Percentiles rank a stretch among this genome's conserved stretches.
Evolutionary conservation across 2,888 invertebrate genomes (phyloP).

Genomic region (Brachycybe producta): DNA sequence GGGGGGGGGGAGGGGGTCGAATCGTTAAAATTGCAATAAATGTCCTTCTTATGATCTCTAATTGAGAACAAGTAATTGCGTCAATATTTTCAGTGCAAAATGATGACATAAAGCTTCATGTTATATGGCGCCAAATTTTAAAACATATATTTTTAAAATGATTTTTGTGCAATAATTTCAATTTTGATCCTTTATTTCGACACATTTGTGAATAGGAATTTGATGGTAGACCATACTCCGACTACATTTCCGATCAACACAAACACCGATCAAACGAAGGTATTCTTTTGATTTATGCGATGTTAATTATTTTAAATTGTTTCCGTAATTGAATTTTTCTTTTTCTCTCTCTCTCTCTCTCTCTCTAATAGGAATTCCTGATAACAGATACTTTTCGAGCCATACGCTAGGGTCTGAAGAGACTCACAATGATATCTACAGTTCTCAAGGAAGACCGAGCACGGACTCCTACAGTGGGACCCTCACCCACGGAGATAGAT

Average conservation of each 20-base stretch:
- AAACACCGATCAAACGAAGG: slow-evolving; percentile 15
- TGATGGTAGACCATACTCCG: slow-evolving; percentile 11
- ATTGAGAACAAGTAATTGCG: too few species aligned
- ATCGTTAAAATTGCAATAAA: too few species aligned
- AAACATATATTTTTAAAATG: too few species aligned
- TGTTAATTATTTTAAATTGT: background rate
- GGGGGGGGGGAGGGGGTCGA: too few species aligned
- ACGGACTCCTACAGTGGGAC: slow-evolving; percentile 15
- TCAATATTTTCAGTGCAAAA: too few species aligned
- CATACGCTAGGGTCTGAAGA: slow-evolving; percentile 12
- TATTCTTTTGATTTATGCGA: background rate
- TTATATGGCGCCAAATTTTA: too few species aligned
- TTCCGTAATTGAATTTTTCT: background rate
- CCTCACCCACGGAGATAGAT: slow-evolving; percentile 16
- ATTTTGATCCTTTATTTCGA: too few species aligned
- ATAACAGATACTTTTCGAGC: slow-evolving; percentile 15
- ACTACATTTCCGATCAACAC: slow-evolving; percentile 11
- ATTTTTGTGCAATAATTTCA: too few species aligned
- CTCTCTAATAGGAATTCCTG: background rate
- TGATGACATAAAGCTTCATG: too few species aligned
- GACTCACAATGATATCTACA: slow-evolving; percentile 12
- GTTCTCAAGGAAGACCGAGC: slow-evolving; percentile 14
- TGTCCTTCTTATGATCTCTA: too few species aligned
- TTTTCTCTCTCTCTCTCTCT: background rate
- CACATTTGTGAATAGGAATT: too few species aligned